Percentiles rank a stretch among this genome's conserved stretches.
phyloP scores from a whole-genome alignment of 2,888 invertebrate genomes.

The Lampropteryx suffumata region DNA sequence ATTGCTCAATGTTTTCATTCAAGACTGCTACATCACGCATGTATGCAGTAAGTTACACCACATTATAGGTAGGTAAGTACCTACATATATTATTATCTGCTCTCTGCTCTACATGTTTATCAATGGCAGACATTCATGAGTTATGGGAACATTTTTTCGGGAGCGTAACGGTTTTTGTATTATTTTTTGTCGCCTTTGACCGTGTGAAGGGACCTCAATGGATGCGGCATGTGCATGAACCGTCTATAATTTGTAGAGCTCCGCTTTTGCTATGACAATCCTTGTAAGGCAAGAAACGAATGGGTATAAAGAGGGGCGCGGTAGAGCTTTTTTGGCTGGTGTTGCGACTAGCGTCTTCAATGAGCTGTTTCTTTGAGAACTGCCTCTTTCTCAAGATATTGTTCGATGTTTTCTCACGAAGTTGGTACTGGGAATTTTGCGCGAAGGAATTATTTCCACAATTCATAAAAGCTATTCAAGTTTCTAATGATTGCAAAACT shows the following conservation, averaged over 20 bases:
- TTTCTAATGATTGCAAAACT: constrained; percentile 17
- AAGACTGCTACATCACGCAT: constrained; percentile 16
- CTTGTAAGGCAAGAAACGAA: not conserved
- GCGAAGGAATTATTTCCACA: constrained; percentile 28
- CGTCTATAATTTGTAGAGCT: constrained; percentile 50
- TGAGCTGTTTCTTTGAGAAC: constrained; percentile 70
- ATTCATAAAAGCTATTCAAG: constrained; percentile 12
- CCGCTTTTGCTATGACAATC: constrained; percentile 21
- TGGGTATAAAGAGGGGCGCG: constrained; percentile 38
- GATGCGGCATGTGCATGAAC: constrained; percentile 67
- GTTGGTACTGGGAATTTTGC: constrained; percentile 47
- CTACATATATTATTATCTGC: too few species aligned
- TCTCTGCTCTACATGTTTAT: constrained; percentile 56
- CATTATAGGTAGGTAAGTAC: constrained; percentile 28
- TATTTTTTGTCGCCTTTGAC: constrained; percentile 79
- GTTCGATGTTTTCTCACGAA: constrained; percentile 70
- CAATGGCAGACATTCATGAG: constrained; percentile 77
- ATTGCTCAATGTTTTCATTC: constrained; percentile 15
- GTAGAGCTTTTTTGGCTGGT: constrained; percentile 52
- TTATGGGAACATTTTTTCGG: constrained; percentile 77
- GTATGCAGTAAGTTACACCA: constrained; percentile 25
- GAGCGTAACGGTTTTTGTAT: constrained; percentile 81
- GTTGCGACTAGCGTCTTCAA: constrained; percentile 60
- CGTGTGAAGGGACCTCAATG: constrained; percentile 80
- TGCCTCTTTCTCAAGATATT: constrained; percentile 60